Evolutionary conservation across 2,113 vertebrate genomes (phyloP).

Genomic region (Megaleporinus macrocephalus): DNA sequence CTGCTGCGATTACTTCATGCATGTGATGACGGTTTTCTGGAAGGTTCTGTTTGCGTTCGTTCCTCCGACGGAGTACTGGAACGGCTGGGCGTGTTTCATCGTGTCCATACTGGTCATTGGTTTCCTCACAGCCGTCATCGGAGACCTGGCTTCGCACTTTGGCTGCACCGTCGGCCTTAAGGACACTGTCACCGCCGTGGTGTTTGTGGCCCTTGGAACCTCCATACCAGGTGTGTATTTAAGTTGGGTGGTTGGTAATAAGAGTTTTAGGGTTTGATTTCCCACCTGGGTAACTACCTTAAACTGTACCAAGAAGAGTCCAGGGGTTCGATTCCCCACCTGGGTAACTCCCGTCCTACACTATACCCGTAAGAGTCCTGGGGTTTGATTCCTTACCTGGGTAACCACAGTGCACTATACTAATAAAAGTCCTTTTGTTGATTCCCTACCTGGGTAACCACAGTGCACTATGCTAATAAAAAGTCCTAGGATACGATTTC

Average conservation of each 20-base stretch:
- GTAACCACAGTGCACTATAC: too few species aligned
- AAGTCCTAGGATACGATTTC: too few species aligned
- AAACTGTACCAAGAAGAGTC: too few species aligned
- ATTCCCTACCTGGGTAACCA: too few species aligned
- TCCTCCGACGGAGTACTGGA: slow-evolving; percentile 89
- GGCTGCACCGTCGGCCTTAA: slow-evolving; percentile 91
- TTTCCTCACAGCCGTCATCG: slow-evolving; percentile 87
- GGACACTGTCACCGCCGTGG: slow-evolving; percentile 89
- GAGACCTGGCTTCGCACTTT: slow-evolving; percentile 93
- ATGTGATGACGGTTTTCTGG: slow-evolving; percentile 91
- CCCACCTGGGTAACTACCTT: too few species aligned
- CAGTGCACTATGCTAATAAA: too few species aligned
- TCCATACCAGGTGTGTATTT: slow-evolving; percentile 84
- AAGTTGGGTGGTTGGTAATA: background rate
- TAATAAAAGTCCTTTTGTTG: too few species aligned
- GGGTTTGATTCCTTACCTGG: too few species aligned
- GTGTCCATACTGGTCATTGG: slow-evolving; percentile 87
- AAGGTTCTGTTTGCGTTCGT: slow-evolving; percentile 90
- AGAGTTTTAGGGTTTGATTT: too few species aligned
- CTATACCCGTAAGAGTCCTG: too few species aligned
- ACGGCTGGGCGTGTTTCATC: slow-evolving; percentile 91
- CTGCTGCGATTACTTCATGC: slow-evolving; percentile 91
- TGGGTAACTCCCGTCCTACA: too few species aligned
- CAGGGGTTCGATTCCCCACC: too few species aligned
- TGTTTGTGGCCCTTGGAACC: slow-evolving; percentile 92